Base-by-base conservation (phyloP, 2,113 vertebrate species). In the Ageneiosus marmoratus region DNA sequence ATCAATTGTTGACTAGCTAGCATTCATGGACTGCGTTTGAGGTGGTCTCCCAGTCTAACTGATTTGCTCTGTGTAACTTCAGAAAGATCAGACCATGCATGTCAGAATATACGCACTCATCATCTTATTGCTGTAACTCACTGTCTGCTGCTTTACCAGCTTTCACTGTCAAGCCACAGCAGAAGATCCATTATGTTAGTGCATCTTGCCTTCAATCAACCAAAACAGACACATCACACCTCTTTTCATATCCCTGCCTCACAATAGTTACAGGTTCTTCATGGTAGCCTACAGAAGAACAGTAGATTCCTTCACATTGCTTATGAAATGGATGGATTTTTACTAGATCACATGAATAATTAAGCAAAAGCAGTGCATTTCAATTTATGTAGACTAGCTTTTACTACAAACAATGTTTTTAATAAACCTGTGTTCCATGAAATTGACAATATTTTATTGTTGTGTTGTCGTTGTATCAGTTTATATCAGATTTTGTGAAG, bases 31-130 rank as follows among this genome's bases (percentile, higher is more conserved):
- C 32, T 32, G 48, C 1, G 18, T 75, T 53, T 75, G 27, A 53
- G 48, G 18, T 75, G 48, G 48, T 22, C 29, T 75, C 53, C 50
- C 50, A 51, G 70, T 50, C 34, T 41, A 29, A 73, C 24, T 27
- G 48, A 20, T 51, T 53, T 53, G 73, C 18, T 75, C 27, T 75
- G 73, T 75, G 50, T 75, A 75, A 75, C 29, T 32, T 74, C 48
- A 75, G 27, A 32, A 50, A 34, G 50, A 75, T 75, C 50, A 75
- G 73, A 75, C 27, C 29, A 34, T 20, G 73, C 48, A 20, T 53
- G 29, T 51, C 73, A 74, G 48, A 51, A 51, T 74, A 74, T 51
- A 32, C n/a, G 51, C 27, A 51, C 46, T 74, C 46, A 74, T 48
- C 44, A 73, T 74, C 27, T 51, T 32, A 10, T 18, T 51, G 72